Percentiles rank a stretch among this genome's conserved stretches.
phyloP scores from a whole-genome alignment of 2,797 vertebrate species.

The Sebastes iracundus region DNA sequence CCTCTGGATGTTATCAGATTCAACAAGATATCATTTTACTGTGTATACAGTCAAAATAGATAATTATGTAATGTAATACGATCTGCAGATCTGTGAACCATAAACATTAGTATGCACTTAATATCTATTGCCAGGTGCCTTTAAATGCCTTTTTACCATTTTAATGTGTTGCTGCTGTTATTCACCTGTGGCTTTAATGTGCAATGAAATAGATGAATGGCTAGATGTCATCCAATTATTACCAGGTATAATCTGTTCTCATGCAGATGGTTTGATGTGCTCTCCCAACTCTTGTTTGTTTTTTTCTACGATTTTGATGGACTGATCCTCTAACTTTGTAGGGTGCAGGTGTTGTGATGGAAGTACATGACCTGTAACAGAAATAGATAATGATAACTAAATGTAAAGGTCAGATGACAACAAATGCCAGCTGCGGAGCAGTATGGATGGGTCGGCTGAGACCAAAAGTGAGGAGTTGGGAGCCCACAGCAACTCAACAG shows the following conservation, averaged over 20 bases:
- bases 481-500: too few species aligned
- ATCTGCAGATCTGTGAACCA: constrained; percentile 8
- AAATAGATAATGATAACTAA: neutral
- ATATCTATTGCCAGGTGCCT: neutral
- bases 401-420: neutral
- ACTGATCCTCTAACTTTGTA: neutral
- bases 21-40: constrained; percentile 12
- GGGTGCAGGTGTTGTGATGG: neutral
- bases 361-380: neutral
- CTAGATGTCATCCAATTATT: too few species aligned
- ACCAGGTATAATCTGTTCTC: neutral
- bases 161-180: neutral
- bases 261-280: neutral
- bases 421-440: neutral
- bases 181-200: neutral
- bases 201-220: neutral
- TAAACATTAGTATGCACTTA: constrained; percentile 2
- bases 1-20: constrained; percentile 18
- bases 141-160: neutral
- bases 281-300: neutral
- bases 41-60: constrained; percentile 29
- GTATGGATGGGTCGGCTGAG: neutral
- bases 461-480: too few species aligned
- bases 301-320: neutral
- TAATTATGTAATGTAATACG: neutral